These are phyloP conservation scores for Lochmaea capreae DNA, from an alignment of 2,888 invertebrate species.

Conservation along the genomic window DNA sequence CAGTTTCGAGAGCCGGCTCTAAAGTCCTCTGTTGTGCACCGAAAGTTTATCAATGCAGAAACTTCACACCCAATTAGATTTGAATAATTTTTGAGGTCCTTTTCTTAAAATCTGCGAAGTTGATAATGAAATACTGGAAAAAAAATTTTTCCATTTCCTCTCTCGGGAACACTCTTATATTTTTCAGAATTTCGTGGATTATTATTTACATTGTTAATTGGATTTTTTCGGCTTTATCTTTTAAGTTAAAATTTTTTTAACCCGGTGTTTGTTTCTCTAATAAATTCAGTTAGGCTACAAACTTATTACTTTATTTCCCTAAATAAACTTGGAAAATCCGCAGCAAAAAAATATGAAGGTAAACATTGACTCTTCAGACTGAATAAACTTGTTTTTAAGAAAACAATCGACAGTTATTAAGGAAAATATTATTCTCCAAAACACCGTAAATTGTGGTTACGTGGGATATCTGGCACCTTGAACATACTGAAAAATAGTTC, in stretches of 20 bases:
- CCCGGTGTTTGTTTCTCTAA: neutral
- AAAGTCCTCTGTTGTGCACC: constrained; percentile 21
- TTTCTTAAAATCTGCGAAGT: constrained; percentile 15
- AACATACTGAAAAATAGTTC: no score
- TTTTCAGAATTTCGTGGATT: neutral
- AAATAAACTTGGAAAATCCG: no score
- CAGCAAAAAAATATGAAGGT: no score
- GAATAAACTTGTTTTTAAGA: no score
- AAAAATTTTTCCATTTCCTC: constrained; percentile 25
- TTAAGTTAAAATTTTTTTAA: neutral
- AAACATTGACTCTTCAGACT: no score
- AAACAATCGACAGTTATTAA: no score
- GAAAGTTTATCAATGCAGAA: constrained; percentile 35
- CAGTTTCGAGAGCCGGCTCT: neutral
- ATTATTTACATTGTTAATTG: constrained; percentile 12
- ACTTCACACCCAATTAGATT: constrained; percentile 34
- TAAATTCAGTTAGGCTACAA: neutral
- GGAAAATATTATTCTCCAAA: no score
- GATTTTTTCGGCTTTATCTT: constrained; percentile 8
- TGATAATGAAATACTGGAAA: constrained; percentile 22
- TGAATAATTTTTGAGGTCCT: constrained; percentile 34
- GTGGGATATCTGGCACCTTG: no score
- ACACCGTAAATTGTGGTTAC: no score
- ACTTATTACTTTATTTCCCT: neutral
- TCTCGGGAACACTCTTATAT: neutral